Evolutionary conservation across 2,888 invertebrate genomes (phyloP), one percentile per base, ranked within the genome.

Genomic region (Drosophila dives): DNA sequence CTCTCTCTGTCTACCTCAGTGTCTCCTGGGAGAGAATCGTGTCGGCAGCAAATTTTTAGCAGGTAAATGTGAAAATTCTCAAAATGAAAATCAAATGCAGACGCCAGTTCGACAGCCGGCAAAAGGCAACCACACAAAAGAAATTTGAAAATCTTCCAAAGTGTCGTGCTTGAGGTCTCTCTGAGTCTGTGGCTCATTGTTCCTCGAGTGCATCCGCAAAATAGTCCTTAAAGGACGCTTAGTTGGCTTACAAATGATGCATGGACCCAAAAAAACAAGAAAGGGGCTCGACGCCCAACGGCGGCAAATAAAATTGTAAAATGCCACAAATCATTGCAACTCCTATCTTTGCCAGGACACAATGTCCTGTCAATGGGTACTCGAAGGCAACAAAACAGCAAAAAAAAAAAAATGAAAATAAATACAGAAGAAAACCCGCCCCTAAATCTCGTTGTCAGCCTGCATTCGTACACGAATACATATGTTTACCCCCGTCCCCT

Each of bases 161-260:
- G 75, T 77, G 66, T 45, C 55, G 56, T 59, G 73, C 79, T 81
- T 84, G 81, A 81, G 79, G 69, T 70, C 71, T 68, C 49, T 60
- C 42, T 51, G 63, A 67, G 23, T 60, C 42, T 51, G 63, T 69
- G 23, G 26, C n/a, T 12, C 80, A 87, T 85, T 87, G 85, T 85
- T 85, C 85, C 64, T 77, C 76, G 83, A 81, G 81, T 82, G 87
- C 89, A 86, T 87, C 87, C 87, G 83, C 87, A 87, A 87, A 87
- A 87, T 83, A 83, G 87, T 89, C 87, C 89, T 87, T 87, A 87
- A 88, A 87, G 89, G 84, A 85, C 83, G 89, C 86, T 87, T 87
- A 87, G 86, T 89, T 88, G 84, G 86, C 83, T 80, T 89, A 89
- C 89, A 89, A 89, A 89, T 89, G 89, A 87, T 85, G 85, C 89